A percentile compares a stretch with the other conserved stretches of the same genome.
Conservation (phyloP, 2,888 invertebrate genomes). For the Cheilosia vernalis region DNA sequence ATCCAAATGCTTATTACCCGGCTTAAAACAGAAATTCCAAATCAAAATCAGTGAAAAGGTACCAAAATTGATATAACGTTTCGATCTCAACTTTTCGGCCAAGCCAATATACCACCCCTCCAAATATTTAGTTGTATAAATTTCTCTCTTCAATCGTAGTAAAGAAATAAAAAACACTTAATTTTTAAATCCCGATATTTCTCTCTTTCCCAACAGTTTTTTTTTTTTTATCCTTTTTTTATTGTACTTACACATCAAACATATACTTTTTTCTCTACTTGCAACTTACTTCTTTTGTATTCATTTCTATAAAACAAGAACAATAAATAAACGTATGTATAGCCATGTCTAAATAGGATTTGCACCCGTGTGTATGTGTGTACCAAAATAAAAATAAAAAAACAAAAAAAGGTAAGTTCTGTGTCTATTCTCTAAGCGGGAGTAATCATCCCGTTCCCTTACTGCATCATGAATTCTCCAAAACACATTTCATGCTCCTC, state of each 20-base stretch:
- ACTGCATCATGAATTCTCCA: slow-evolving; percentile 63
- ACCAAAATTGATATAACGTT: slow-evolving; percentile 17
- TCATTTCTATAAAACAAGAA: slow-evolving; percentile 32
- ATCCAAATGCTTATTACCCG: slow-evolving; percentile 29
- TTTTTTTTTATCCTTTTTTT: background rate
- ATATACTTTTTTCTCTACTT: slow-evolving; percentile 51
- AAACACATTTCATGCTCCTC: slow-evolving; percentile 62
- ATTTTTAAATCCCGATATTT: slow-evolving; percentile 52
- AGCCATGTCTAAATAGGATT: slow-evolving; percentile 39
- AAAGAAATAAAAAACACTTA: slow-evolving; percentile 24
- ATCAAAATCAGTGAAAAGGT: slow-evolving; percentile 3
- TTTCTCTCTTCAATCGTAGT: slow-evolving; percentile 40
- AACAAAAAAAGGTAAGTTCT: slow-evolving; percentile 62
- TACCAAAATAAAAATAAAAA: slow-evolving; percentile 23
- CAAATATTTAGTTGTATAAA: slow-evolving; percentile 17
- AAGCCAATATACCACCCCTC: background rate
- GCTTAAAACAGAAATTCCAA: slow-evolving; percentile 10
- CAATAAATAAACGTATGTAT: slow-evolving; percentile 29
- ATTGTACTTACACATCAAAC: slow-evolving; percentile 39
- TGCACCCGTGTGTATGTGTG: slow-evolving; percentile 54
- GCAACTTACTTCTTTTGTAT: slow-evolving; percentile 39
- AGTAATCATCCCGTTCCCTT: slow-evolving; percentile 33
- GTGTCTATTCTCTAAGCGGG: slow-evolving; percentile 51
- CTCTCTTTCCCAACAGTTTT: slow-evolving; percentile 37
- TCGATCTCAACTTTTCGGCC: slow-evolving; percentile 44